Evolutionary conservation across 1,140 invertebrate species (phyloP).

Genomic region (Linepithema humile): DNA sequence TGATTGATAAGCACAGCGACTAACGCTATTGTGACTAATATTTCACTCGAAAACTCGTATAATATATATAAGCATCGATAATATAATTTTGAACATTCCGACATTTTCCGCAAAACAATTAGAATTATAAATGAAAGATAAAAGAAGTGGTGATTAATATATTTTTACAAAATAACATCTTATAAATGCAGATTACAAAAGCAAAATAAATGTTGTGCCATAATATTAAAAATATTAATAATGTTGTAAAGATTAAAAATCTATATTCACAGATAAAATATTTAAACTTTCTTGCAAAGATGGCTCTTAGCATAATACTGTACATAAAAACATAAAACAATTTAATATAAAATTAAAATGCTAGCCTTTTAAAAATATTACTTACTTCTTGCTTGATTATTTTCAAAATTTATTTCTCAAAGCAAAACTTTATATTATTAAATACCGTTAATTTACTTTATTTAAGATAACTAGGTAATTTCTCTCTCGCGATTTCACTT

Average conservation of each 20-base stretch:
- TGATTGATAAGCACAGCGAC: slow-evolving; percentile 15
- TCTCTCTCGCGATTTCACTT: neutral
- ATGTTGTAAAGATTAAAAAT: neutral
- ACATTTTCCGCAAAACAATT: neutral
- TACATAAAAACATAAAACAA: neutral
- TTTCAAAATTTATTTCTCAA: too few relatives aligned
- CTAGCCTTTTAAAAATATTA: too few relatives aligned
- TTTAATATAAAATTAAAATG: neutral
- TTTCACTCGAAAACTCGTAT: neutral
- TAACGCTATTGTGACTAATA: neutral
- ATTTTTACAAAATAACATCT: neutral
- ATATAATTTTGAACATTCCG: neutral
- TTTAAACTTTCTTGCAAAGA: neutral
- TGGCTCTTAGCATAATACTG: neutral
- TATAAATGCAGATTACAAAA: neutral
- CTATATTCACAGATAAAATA: neutral
- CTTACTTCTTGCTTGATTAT: too few relatives aligned
- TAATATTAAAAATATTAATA: neutral
- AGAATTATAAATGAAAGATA: neutral
- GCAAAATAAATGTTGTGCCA: neutral
- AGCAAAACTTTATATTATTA: too few relatives aligned
- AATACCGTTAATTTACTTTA: neutral
- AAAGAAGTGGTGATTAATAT: neutral
- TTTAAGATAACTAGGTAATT: neutral
- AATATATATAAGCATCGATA: neutral